Evolutionary conservation across 2,797 vertebrate species (phyloP).

Genomic region (Coracias cyanogaster): DNA sequence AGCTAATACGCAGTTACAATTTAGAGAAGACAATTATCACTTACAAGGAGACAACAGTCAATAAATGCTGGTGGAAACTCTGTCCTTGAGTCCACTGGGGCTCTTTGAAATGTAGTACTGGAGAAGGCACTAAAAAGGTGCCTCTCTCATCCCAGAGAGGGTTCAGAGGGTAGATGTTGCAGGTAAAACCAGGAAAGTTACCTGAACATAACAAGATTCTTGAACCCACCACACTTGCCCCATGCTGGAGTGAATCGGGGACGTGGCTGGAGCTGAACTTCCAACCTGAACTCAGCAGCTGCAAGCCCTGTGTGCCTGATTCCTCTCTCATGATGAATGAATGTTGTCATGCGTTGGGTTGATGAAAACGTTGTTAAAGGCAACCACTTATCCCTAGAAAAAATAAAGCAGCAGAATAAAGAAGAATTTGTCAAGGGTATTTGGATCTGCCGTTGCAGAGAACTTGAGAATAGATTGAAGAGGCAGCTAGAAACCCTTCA

Average conservation of each 20-base stretch:
- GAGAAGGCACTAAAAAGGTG: background rate
- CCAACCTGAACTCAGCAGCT: background rate
- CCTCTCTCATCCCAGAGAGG: background rate
- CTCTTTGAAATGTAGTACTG: background rate
- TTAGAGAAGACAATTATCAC: background rate
- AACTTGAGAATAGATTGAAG: background rate
- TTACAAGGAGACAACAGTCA: background rate
- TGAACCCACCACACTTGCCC: rapidly evolving
- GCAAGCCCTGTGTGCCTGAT: background rate
- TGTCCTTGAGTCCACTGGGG: background rate
- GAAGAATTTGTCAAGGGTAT: background rate
- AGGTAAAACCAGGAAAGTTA: rapidly evolving
- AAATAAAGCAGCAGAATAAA: background rate
- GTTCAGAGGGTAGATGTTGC: background rate
- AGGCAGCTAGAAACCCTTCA: conserved; percentile 5
- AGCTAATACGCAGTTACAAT: background rate
- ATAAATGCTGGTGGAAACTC: background rate
- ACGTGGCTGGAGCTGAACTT: background rate
- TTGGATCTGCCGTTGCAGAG: background rate
- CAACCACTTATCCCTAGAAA: background rate
- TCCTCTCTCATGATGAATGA: background rate
- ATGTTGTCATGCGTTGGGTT: background rate
- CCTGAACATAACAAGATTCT: background rate
- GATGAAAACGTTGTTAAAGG: background rate
- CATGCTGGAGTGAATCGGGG: background rate